phyloP scores from a whole-genome alignment of 2,888 invertebrate genomes.

The Acrobasis consociella region DNA sequence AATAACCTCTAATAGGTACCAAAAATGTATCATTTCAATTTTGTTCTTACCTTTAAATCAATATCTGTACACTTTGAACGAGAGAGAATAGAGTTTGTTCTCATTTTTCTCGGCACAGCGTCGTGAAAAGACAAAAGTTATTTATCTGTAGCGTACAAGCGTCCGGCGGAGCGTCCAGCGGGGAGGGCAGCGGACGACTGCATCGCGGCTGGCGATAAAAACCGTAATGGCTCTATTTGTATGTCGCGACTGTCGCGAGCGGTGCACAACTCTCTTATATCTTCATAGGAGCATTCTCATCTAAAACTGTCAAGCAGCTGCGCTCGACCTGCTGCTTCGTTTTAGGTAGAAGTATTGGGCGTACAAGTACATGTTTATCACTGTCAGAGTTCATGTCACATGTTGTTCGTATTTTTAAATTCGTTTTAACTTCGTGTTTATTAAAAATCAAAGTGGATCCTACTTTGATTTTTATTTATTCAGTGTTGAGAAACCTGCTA shows the following conservation, averaged over 20 bases:
- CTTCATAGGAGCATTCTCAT: neutral
- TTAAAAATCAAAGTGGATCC: no score
- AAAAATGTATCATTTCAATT: neutral
- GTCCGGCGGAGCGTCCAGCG: neutral
- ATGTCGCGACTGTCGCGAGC: slow-evolving; percentile 3
- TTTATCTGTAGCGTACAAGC: slow-evolving; percentile 5
- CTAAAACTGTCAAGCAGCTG: neutral
- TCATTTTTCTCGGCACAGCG: slow-evolving; percentile 3
- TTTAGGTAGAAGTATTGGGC: neutral
- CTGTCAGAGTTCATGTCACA: no score
- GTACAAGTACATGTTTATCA: no score
- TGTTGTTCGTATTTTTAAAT: no score
- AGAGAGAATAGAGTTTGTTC: neutral
- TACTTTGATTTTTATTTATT: no score
- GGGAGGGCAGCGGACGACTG: neutral
- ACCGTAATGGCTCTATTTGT: slow-evolving; percentile 3
- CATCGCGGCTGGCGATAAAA: neutral
- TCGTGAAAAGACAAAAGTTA: slow-evolving; percentile 3
- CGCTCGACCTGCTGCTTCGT: neutral
- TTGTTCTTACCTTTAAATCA: neutral
- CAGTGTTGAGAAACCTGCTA: no score
- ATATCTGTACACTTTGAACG: neutral
- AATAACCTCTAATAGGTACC: neutral
- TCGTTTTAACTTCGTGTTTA: no score
- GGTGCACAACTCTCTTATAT: neutral